Conservation (phyloP, 1,140 invertebrate genomes). For the Drosophila oshimai region DNA sequence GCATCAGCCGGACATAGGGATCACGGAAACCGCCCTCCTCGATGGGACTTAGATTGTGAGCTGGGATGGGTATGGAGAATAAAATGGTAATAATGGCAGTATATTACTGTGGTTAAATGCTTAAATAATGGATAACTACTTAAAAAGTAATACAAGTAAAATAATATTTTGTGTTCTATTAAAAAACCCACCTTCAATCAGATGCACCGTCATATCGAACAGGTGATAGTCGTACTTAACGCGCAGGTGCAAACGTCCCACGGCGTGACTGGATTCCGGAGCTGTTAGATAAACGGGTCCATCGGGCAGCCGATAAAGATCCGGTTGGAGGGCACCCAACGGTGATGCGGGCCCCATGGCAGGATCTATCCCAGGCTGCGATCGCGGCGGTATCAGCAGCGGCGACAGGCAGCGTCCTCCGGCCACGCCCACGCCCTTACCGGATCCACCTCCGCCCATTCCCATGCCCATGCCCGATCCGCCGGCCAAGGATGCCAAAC, state of each 20-base stretch:
- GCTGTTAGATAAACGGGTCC: slow-evolving; percentile 88
- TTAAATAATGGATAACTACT: too few relatives aligned
- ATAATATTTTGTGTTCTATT: neutral
- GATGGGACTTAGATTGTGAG: slow-evolving; percentile 91
- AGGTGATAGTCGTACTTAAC: slow-evolving; percentile 94
- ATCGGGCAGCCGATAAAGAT: slow-evolving; percentile 90
- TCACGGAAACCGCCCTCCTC: slow-evolving; percentile 93
- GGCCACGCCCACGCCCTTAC: slow-evolving; percentile 74
- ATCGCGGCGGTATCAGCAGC: slow-evolving; percentile 86
- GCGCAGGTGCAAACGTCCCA: slow-evolving; percentile 92
- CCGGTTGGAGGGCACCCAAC: slow-evolving; percentile 92
- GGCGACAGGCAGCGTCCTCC: slow-evolving; percentile 87
- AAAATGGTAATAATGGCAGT: too few relatives aligned
- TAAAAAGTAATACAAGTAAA: neutral
- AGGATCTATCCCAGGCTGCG: slow-evolving; percentile 80
- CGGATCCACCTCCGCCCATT: slow-evolving; percentile 15
- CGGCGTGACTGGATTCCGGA: slow-evolving; percentile 84
- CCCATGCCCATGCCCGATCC: slow-evolving; percentile 33
- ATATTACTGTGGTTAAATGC: too few relatives aligned
- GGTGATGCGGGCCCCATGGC: slow-evolving; percentile 86
- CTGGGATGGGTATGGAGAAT: slow-evolving; percentile 85
- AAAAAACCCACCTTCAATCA: slow-evolving; percentile 90
- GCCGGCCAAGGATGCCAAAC: slow-evolving; percentile 85
- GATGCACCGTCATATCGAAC: slow-evolving; percentile 92
- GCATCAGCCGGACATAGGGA: slow-evolving; percentile 90